phyloP scores from a whole-genome alignment of 2,113 vertebrate species.

The Onychorhynchus coronatus region DNA sequence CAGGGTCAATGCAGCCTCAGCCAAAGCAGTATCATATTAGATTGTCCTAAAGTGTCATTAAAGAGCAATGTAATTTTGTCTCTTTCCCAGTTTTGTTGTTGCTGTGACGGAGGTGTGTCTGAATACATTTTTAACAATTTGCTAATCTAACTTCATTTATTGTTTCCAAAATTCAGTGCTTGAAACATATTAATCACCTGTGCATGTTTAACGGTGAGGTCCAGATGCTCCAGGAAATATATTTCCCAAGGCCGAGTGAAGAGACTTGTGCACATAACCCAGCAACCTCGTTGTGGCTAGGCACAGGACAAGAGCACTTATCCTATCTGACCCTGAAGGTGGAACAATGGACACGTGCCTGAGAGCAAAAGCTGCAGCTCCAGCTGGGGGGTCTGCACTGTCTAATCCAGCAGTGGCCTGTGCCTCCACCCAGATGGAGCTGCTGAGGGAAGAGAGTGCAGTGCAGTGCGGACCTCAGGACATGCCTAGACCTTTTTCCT shows the following conservation, averaged over 20 bases:
- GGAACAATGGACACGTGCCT: not conserved
- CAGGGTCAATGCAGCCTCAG: not conserved
- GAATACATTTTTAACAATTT: not conserved
- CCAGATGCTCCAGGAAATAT: not conserved
- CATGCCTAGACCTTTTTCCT: not conserved
- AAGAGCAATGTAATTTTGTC: not conserved
- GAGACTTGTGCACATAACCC: not conserved
- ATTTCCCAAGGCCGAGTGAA: not conserved
- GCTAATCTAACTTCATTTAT: not conserved
- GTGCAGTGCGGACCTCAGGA: not conserved
- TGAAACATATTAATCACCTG: not conserved
- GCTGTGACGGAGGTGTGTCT: not conserved
- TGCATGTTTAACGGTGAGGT: not conserved
- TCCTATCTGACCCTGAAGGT: not conserved
- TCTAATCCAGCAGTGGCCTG: rapidly evolving
- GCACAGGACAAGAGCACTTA: not conserved
- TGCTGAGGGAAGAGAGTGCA: not conserved
- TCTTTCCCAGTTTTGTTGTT: not conserved
- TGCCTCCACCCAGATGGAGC: not conserved
- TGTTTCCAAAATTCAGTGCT: not conserved
- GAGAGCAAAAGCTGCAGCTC: not conserved
- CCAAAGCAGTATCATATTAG: not conserved
- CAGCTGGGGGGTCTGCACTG: not conserved
- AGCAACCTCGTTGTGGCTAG: not conserved
- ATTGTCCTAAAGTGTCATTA: not conserved